Evolutionary conservation across 2,888 invertebrate genomes (phyloP).

Genomic region (Cryptus viduatorius): DNA sequence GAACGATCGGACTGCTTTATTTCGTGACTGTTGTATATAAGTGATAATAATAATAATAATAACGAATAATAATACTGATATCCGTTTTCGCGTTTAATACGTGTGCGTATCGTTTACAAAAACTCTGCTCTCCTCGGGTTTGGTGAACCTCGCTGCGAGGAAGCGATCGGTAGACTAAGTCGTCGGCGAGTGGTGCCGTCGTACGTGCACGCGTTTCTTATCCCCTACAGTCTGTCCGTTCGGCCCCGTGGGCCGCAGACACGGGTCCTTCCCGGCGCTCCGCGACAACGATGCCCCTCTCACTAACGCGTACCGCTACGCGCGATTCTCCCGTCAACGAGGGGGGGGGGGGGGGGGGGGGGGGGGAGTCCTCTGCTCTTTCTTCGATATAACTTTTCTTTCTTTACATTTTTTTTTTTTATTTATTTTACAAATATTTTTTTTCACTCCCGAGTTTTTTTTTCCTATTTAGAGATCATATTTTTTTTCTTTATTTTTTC

Average conservation of each 20-base stretch:
- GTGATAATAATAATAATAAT: neutral
- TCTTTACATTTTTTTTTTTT: neutral
- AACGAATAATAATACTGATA: constrained; percentile 36
- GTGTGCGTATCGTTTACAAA: constrained; percentile 21
- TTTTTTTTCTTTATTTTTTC: no score
- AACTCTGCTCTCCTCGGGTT: constrained; percentile 59
- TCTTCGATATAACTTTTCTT: constrained; percentile 28
- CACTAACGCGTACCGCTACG: constrained; percentile 11
- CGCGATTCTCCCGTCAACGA: constrained; percentile 30
- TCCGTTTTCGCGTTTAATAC: constrained; percentile 29
- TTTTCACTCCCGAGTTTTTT: no score
- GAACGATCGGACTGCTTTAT: neutral
- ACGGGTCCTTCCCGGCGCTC: constrained; percentile 55
- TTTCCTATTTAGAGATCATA: no score
- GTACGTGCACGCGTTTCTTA: constrained; percentile 82
- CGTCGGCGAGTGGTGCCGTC: constrained; percentile 77
- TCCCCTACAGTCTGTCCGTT: constrained; percentile 78
- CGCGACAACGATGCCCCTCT: constrained; percentile 66
- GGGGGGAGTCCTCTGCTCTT: constrained; percentile 33
- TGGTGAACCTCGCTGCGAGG: constrained; percentile 75
- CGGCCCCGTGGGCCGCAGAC: constrained; percentile 58
- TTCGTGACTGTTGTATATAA: neutral
- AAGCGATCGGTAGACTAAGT: constrained; percentile 84
- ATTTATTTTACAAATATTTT: neutral
- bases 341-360: constrained; percentile 45